Percentiles rank a stretch among this genome's conserved stretches.
phyloP scores from a whole-genome alignment of 2,888 invertebrate species.

The Onthophagus sagittarius region DNA sequence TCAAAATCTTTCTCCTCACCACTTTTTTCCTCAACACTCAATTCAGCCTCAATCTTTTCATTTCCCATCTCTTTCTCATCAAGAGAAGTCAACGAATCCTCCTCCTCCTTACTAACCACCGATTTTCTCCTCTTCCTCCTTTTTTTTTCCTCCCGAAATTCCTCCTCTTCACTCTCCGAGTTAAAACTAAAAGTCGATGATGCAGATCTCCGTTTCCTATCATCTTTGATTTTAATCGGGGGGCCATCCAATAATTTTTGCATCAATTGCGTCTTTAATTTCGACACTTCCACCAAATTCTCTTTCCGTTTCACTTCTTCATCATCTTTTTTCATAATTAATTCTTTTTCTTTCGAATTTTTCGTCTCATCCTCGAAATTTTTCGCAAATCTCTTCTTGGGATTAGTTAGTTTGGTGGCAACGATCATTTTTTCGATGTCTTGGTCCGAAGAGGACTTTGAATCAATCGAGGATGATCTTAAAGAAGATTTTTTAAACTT shows the following conservation, averaged over 20 bases:
- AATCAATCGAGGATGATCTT: constrained; percentile 16
- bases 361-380: constrained; percentile 42
- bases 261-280: constrained; percentile 41
- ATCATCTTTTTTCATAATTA: background rate
- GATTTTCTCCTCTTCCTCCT: background rate
- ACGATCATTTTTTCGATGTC: constrained; percentile 40
- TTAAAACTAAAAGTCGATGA: background rate
- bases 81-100: background rate
- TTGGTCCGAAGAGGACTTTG: constrained; percentile 44
- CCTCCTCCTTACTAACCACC: background rate
- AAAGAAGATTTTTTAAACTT: background rate
- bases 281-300: constrained; percentile 31
- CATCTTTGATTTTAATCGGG: constrained; percentile 2
- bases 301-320: background rate
- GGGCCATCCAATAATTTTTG: constrained; percentile 34
- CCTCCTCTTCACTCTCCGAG: background rate
- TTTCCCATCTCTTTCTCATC: background rate
- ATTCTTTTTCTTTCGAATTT: constrained; percentile 22
- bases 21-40: background rate
- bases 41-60: background rate
- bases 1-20: background rate
- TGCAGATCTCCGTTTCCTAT: background rate
- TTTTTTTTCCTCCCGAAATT: background rate
- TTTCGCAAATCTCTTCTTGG: constrained; percentile 47
- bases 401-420: constrained; percentile 42